Conservation (phyloP, 1,140 invertebrate genomes). For the Trichoplusia ni region DNA sequence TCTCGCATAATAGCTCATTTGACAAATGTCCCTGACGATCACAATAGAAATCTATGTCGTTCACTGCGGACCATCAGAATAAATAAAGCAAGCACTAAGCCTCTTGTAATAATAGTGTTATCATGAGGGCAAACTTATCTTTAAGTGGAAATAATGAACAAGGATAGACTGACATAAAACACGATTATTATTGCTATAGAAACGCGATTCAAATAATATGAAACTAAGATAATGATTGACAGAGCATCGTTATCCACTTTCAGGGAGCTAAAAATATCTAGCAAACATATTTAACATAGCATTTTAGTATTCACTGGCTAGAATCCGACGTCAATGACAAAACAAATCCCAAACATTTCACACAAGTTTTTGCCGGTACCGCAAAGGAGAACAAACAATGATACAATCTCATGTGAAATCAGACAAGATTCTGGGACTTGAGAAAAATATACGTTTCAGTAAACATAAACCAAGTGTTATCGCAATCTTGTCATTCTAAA, state of each 20-base stretch:
- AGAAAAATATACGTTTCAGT: neutral
- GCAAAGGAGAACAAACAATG: constrained; percentile 8
- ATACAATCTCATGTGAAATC: constrained; percentile 22
- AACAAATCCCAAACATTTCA: constrained; percentile 14
- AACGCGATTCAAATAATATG: too few relatives aligned
- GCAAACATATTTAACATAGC: neutral
- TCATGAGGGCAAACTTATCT: constrained; percentile 15
- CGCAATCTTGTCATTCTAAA: neutral
- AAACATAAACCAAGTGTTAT: neutral
- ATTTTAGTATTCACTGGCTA: neutral
- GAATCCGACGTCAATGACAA: constrained; percentile 6
- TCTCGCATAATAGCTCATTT: constrained; percentile 30
- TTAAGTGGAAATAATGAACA: neutral
- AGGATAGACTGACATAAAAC: neutral
- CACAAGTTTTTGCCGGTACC: constrained; percentile 14
- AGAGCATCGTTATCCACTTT: too few relatives aligned
- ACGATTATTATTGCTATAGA: neutral
- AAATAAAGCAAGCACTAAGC: neutral
- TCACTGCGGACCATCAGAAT: constrained; percentile 2
- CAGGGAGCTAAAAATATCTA: neutral
- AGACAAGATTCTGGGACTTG: neutral
- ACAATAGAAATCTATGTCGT: constrained; percentile 22
- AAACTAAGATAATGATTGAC: too few relatives aligned
- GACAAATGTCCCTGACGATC: constrained; percentile 22
- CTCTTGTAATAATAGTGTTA: constrained; percentile 7